Conservation (phyloP, 2,888 invertebrate species). For the Dysmachus trigonus region DNA sequence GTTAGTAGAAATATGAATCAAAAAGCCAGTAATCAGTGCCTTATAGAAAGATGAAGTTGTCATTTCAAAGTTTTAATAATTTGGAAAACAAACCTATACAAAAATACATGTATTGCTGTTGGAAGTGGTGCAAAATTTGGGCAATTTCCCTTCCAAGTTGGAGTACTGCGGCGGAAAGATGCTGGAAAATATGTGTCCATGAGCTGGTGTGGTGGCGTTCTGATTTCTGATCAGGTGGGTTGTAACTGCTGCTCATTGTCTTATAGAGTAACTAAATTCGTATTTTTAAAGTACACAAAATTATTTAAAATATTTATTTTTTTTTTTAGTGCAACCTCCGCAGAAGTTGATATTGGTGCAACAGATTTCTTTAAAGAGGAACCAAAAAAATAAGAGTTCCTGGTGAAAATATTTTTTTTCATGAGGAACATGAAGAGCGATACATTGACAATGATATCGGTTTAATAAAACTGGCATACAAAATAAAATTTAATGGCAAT, state of each 20-base stretch:
- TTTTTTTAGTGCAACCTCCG: not conserved
- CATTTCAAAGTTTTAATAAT: not conserved
- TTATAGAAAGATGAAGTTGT: not conserved
- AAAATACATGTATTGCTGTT: not conserved
- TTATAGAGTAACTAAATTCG: not conserved
- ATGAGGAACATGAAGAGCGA: not conserved
- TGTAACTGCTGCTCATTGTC: not conserved
- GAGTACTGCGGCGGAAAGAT: not conserved
- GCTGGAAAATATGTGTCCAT: not conserved
- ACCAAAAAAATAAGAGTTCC: not conserved
- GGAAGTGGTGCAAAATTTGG: not conserved
- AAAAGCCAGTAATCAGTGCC: not conserved
- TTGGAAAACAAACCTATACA: not conserved
- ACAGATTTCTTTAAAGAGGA: not conserved
- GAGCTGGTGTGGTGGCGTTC: not conserved
- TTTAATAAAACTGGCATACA: not conserved
- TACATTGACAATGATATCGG: not conserved
- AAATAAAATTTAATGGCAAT: not conserved
- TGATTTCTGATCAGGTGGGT: not conserved
- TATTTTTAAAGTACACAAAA: not conserved
- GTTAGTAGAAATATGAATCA: not conserved
- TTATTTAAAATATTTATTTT: no score
- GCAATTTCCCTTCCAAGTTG: constrained; percentile 7
- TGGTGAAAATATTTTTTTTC: not conserved
- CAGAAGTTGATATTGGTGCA: not conserved